phyloP scores from a whole-genome alignment of 2,113 vertebrate species.

The Morone chrysops region DNA sequence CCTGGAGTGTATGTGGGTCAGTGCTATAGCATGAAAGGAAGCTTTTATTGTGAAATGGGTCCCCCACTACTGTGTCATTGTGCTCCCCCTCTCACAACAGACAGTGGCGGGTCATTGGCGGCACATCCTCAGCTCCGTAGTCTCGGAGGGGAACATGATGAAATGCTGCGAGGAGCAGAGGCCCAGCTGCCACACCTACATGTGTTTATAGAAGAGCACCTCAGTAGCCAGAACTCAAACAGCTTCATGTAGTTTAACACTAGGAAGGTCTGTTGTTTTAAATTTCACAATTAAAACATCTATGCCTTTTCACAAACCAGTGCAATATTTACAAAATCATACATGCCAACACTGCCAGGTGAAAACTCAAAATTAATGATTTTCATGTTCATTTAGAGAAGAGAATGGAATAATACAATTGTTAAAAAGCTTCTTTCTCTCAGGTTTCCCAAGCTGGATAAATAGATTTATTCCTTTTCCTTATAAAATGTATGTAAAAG shows the following conservation, averaged over 20 bases:
- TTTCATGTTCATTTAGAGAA: neutral
- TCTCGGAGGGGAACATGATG: slow-evolving; percentile 34
- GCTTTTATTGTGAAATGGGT: slow-evolving; percentile 52
- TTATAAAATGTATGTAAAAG: neutral
- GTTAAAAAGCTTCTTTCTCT: neutral
- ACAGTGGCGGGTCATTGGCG: slow-evolving; percentile 12
- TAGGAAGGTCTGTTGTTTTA: neutral
- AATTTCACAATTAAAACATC: neutral
- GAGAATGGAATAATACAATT: too few species aligned
- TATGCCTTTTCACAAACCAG: neutral
- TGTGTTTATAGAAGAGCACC: neutral
- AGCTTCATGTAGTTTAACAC: neutral
- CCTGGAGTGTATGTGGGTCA: slow-evolving; percentile 63
- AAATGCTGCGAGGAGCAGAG: slow-evolving; percentile 12
- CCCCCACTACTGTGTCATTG: slow-evolving; percentile 52
- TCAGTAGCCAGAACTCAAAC: neutral
- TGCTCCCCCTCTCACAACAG: slow-evolving; percentile 42
- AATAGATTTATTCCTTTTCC: neutral
- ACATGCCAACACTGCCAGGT: neutral
- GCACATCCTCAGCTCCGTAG: slow-evolving; percentile 12
- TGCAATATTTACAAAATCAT: neutral
- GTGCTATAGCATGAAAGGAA: slow-evolving; percentile 50
- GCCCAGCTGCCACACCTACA: slow-evolving; percentile 33
- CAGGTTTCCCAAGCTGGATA: too few species aligned
- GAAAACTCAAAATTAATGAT: neutral